Conservation (phyloP, 2,888 invertebrate genomes). For the Smittia aterrima region DNA sequence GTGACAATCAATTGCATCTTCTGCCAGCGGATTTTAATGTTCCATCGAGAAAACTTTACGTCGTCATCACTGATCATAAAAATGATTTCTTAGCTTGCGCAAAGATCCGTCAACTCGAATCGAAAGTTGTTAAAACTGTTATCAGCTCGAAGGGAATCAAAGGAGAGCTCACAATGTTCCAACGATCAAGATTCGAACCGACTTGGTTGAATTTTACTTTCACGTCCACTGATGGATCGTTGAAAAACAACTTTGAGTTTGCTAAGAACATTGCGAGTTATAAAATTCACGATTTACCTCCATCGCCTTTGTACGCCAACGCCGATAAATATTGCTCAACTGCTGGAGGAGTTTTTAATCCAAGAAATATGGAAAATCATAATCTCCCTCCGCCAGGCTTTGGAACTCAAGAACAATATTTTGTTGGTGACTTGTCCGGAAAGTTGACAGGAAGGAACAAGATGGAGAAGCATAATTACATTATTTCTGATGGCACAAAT, state of each 20-base stretch:
- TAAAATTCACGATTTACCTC: constrained; percentile 70
- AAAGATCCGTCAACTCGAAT: constrained; percentile 67
- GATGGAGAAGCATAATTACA: constrained; percentile 64
- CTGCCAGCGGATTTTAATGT: constrained; percentile 72
- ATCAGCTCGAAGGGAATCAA: constrained; percentile 76
- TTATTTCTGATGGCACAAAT: constrained; percentile 66
- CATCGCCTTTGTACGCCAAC: constrained; percentile 57
- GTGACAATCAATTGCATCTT: constrained; percentile 69
- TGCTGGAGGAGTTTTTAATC: constrained; percentile 76
- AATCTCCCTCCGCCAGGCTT: constrained; percentile 55
- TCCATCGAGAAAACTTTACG: constrained; percentile 72
- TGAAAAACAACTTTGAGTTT: constrained; percentile 70
- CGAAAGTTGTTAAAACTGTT: constrained; percentile 69
- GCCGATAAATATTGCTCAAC: constrained; percentile 62
- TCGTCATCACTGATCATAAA: constrained; percentile 77
- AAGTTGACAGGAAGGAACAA: constrained; percentile 75
- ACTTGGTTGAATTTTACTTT: constrained; percentile 75
- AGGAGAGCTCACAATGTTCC: constrained; percentile 74
- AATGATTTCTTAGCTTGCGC: constrained; percentile 81
- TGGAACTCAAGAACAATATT: constrained; percentile 86
- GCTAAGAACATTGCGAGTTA: constrained; percentile 71
- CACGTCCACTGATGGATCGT: constrained; percentile 62
- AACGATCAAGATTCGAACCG: constrained; percentile 80
- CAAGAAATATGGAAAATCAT: constrained; percentile 50
- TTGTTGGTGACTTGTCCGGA: constrained; percentile 84